Evolutionary conservation across 2,113 vertebrate species (phyloP).

Genomic region (Mobula birostris): DNA sequence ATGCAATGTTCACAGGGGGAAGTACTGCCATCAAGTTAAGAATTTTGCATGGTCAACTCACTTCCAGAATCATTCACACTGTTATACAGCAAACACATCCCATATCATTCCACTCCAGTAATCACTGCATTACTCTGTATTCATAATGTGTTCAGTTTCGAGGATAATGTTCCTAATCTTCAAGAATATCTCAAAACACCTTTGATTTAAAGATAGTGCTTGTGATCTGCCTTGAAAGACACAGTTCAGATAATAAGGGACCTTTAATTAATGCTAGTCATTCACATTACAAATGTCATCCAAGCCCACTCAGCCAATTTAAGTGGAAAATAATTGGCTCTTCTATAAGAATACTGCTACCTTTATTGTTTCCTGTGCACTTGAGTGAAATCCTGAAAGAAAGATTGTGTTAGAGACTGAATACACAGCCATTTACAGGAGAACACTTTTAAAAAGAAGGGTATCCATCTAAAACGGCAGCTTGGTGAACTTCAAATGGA

Average conservation of each 20-base stretch:
- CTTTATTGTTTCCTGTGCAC: not conserved
- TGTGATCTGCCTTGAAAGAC: not conserved
- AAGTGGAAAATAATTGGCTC: constrained; percentile 10
- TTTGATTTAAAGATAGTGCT: not conserved
- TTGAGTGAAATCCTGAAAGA: not conserved
- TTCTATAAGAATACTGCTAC: not conserved
- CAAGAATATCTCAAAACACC: not conserved
- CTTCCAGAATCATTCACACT: not conserved
- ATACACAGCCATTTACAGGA: not conserved
- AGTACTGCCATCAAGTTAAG: not conserved
- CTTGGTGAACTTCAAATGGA: not conserved
- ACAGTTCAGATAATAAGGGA: not conserved
- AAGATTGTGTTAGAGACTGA: not conserved
- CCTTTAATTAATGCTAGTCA: constrained; percentile 5
- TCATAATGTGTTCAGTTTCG: constrained; percentile 2
- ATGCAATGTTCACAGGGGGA: not conserved
- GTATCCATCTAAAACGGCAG: not conserved
- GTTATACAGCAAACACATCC: not conserved
- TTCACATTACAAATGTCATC: constrained; percentile 13
- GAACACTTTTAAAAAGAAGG: not conserved
- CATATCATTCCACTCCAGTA: not conserved
- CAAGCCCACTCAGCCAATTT: constrained; percentile 2
- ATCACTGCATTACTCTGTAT: not conserved
- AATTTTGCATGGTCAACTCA: not conserved
- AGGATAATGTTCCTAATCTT: constrained; percentile 18